Percentiles rank a stretch among this genome's conserved stretches.
Evolutionary conservation across 2,113 vertebrate species (phyloP).

Genomic region (Elephas maximus): DNA sequence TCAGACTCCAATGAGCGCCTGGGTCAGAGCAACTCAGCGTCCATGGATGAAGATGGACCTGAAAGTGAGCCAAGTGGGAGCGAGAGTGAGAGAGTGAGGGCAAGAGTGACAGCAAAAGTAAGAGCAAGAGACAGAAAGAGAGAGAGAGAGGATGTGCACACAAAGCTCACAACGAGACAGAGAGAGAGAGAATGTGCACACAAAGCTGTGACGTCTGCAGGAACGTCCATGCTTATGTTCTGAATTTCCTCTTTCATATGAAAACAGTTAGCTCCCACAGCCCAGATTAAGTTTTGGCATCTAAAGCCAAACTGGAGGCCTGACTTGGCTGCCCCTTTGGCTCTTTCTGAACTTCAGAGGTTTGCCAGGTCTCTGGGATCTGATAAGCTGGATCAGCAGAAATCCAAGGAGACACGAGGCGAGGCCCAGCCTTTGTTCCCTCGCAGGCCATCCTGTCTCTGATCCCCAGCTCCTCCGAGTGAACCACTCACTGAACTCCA

Average conservation of each 20-base stretch:
- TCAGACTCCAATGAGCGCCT: not conserved
- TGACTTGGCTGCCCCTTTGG: conserved; percentile 84
- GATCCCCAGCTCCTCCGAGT: conserved; percentile 47
- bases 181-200: not conserved
- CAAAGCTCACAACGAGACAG: not conserved
- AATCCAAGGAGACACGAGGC: conserved; percentile 78
- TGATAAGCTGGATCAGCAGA: conserved; percentile 86
- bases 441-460: not conserved
- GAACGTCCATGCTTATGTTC: conserved; percentile 33
- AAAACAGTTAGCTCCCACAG: conserved; percentile 78
- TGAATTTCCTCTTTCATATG: conserved; percentile 64
- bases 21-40: not conserved
- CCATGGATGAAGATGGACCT: not conserved
- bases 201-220: conserved; percentile 53
- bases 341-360: conserved; percentile 63
- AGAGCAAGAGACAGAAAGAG: not conserved
- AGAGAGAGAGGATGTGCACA: not conserved
- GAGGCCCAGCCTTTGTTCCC: conserved; percentile 58
- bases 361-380: conserved; percentile 85
- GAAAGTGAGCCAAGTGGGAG: not conserved
- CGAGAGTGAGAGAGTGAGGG: not conserved
- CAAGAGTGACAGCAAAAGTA: too few relatives aligned
- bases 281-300: conserved; percentile 83
- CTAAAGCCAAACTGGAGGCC: conserved; percentile 79
- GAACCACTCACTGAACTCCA: conserved; percentile 68